Conservation (phyloP, 2,888 invertebrate species). For the Apamea crenata region DNA sequence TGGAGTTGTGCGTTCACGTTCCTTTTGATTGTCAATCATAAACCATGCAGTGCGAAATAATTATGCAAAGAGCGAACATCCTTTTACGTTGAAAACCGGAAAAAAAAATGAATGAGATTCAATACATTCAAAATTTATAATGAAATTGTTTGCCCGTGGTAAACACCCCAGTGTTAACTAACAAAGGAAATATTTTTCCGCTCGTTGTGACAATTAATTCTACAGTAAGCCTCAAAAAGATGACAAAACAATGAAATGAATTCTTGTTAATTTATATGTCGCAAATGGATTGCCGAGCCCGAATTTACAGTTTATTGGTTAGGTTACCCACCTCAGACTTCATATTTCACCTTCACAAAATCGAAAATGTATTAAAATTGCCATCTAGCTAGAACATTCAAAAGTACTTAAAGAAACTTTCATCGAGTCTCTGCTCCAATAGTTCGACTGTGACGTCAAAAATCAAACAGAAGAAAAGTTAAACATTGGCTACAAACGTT, state of each 20-base stretch:
- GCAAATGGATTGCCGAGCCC: not conserved
- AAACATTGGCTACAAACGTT: conserved; percentile 71
- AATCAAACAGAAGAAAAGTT: conserved; percentile 73
- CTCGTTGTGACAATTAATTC: not conserved
- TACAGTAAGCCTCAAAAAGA: not conserved
- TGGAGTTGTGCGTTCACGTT: conserved; percentile 1
- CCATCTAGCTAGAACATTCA: conserved; percentile 2
- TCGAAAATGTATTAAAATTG: conserved; percentile 4
- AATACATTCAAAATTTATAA: not conserved
- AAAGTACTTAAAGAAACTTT: conserved; percentile 45
- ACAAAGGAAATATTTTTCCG: not conserved
- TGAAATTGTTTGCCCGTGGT: not conserved
- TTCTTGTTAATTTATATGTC: not conserved
- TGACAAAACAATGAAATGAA: not conserved
- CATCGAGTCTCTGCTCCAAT: conserved; percentile 17
- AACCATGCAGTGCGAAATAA: not conserved
- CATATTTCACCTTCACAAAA: conserved; percentile 6
- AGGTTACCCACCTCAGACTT: not conserved
- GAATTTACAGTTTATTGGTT: not conserved
- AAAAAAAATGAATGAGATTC: not conserved
- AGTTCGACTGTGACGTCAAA: conserved; percentile 43
- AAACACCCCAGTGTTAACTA: not conserved
- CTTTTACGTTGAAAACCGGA: not conserved
- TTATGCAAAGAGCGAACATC: not conserved
- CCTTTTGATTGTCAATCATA: conserved; percentile 40